Evolutionary conservation across 2,113 vertebrate genomes (phyloP), one percentile per base, ranked within the genome.

Genomic region (Phalacrocorax brasilianus): DNA sequence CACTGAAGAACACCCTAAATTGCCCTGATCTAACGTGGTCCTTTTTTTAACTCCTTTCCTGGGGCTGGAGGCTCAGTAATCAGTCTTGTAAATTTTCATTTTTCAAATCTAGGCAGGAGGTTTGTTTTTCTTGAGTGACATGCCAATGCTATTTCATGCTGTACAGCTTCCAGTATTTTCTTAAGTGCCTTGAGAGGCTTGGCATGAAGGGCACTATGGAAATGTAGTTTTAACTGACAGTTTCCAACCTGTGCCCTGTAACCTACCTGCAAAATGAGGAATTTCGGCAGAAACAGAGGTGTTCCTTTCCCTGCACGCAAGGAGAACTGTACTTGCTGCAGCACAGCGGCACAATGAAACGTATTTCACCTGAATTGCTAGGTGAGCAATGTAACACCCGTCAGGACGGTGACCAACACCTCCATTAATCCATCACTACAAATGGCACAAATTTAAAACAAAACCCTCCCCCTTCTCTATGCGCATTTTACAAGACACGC

Each of bases 81-180:
- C 65, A 66, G 35, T 44, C 65, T 56, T 65, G 93, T 23, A 89
- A 66, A 72, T 67, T 81, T 85, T 65, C 85, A 78, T 72, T 84
- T 93, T 92, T 85, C 91, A 68, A 78, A 92, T 20, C 79, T 14
- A 95, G 68, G 76, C 94, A 96, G 76, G 65, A 76, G 70, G 53
- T 93, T 94, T 96, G 88, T 96, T 95, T 95, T 86, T 84, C 93
- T 72, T 56, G 80, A 94, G 80, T 15, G 10, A 62, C 0, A 12
- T 89, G 92, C 92, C 95, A 95, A 71, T 49, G 77, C 66, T 93
- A 50, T 79, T 95, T 78, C 19, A n/a, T 72, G 80, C 91, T 94
- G 97, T 85, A 75, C 73, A 89, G 86, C 79, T 95, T 95, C 91
- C 96, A 97, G 86, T 91, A 68, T 92, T 96, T 97, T 73, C 88